Percentiles rank a stretch among this genome's conserved stretches.
Evolutionary conservation across 2,113 vertebrate genomes (phyloP).

Genomic region (Grantiella picta): DNA sequence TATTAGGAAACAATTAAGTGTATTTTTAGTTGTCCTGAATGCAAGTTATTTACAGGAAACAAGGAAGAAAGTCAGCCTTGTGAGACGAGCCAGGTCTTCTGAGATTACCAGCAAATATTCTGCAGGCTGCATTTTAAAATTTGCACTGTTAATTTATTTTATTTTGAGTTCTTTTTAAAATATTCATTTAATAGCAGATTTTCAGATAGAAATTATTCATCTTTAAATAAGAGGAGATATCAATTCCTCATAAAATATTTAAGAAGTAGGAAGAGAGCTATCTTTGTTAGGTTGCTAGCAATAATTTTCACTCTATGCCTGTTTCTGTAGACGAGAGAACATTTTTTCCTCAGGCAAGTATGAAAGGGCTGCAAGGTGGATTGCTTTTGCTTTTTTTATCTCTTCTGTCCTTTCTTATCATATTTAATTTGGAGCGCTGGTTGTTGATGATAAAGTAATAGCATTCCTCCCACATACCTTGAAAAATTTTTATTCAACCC

Average conservation of each 20-base stretch:
- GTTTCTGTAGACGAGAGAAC: not conserved
- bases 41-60: not conserved
- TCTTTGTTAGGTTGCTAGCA: not conserved
- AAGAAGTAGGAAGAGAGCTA: conserved; percentile 12
- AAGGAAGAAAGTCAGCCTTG: not conserved
- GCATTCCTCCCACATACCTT: conserved; percentile 4
- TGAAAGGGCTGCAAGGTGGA: not conserved
- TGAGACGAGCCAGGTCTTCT: not conserved
- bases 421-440: conserved; percentile 31
- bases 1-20: not conserved
- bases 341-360: conserved; percentile 4
- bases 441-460: conserved; percentile 35
- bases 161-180: not conserved
- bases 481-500: not conserved
- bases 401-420: not conserved
- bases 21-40: conserved; percentile 17
- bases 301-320: not conserved
- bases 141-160: conserved; percentile 4
- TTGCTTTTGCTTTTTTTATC: conserved; percentile 21
- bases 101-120: conserved; percentile 2
- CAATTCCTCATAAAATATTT: conserved; percentile 37
- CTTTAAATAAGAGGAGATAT: conserved; percentile 16
- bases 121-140: not conserved
- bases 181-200: conserved; percentile 15
- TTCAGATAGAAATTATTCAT: conserved; percentile 28